These are phyloP conservation scores for Ahaetulla prasina DNA, from an alignment of 2,113 vertebrate species.

Conservation along the genomic window DNA sequence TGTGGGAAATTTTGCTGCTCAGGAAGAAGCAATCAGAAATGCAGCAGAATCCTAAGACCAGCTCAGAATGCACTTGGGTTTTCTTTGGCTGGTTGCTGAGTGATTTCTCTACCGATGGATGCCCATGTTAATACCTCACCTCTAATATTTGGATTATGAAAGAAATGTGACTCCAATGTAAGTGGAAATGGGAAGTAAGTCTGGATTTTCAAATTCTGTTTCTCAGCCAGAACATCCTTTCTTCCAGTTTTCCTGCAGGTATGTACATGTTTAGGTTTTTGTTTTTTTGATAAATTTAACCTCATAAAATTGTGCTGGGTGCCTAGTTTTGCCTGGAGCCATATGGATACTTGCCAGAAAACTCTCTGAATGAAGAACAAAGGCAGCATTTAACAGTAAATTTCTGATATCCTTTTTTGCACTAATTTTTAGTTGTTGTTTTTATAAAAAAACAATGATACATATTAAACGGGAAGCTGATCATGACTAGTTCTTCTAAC, in stretches of 20 bases:
- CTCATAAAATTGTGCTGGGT: slow-evolving; percentile 12
- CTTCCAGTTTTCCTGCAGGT: slow-evolving; percentile 81
- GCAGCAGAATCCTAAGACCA: slow-evolving; percentile 61
- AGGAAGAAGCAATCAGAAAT: slow-evolving; percentile 60
- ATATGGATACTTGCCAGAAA: slow-evolving; percentile 16
- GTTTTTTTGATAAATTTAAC: slow-evolving; percentile 14
- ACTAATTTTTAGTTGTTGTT: neutral
- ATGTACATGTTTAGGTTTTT: slow-evolving; percentile 66
- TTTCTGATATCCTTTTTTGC: slow-evolving; percentile 31
- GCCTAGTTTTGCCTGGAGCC: slow-evolving; percentile 9
- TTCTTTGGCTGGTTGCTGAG: slow-evolving; percentile 39
- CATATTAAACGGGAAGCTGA: slow-evolving; percentile 14
- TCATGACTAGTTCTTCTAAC: neutral
- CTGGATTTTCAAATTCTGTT: slow-evolving; percentile 74
- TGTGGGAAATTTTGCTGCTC: slow-evolving; percentile 53
- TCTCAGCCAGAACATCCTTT: slow-evolving; percentile 72
- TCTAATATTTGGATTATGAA: slow-evolving; percentile 46
- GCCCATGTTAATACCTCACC: neutral
- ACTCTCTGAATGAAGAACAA: neutral
- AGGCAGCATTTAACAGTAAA: slow-evolving; percentile 17
- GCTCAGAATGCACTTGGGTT: slow-evolving; percentile 32
- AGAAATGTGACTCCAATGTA: slow-evolving; percentile 34
- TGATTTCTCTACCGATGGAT: neutral
- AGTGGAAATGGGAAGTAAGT: slow-evolving; percentile 77
- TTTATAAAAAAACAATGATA: neutral